Evolutionary conservation across 2,888 invertebrate genomes (phyloP).

Genomic region (Dynastes maya): DNA sequence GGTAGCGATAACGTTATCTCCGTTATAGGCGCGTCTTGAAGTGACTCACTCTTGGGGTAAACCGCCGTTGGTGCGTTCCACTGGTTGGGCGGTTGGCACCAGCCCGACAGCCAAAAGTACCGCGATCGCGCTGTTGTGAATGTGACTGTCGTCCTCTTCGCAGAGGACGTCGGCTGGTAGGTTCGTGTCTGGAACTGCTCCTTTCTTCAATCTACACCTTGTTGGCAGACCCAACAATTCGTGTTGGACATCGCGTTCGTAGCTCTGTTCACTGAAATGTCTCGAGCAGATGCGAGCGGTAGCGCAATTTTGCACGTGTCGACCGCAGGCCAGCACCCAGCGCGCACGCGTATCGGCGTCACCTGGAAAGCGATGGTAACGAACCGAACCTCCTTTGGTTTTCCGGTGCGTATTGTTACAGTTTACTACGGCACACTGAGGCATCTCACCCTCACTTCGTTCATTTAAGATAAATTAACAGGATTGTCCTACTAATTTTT

Average conservation of each 20-base stretch:
- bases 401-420: constrained; percentile 75
- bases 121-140: constrained; percentile 68
- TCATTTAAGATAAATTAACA: constrained; percentile 41
- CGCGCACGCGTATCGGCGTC: constrained; percentile 71
- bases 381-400: constrained; percentile 73
- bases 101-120: constrained; percentile 74
- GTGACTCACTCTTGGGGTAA: constrained; percentile 69
- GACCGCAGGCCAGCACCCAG: constrained; percentile 74
- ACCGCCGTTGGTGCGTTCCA: constrained; percentile 62
- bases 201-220: constrained; percentile 72
- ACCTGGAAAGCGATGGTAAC: constrained; percentile 75
- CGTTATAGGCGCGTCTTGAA: constrained; percentile 19
- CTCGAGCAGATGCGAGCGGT: constrained; percentile 74
- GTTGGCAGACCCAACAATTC: constrained; percentile 73
- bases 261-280: constrained; percentile 72
- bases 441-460: constrained; percentile 66
- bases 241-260: constrained; percentile 75
- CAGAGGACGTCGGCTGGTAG: constrained; percentile 60
- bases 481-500: not conserved
- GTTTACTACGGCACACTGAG: constrained; percentile 75
- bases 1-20: constrained; percentile 35
- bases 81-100: constrained; percentile 66
- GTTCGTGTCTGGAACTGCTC: constrained; percentile 70
- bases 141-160: constrained; percentile 59
- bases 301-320: constrained; percentile 72